These are phyloP conservation scores for Tetheella fluctuosa DNA, from an alignment of 2,888 invertebrate genomes.

Conservation along the genomic window DNA sequence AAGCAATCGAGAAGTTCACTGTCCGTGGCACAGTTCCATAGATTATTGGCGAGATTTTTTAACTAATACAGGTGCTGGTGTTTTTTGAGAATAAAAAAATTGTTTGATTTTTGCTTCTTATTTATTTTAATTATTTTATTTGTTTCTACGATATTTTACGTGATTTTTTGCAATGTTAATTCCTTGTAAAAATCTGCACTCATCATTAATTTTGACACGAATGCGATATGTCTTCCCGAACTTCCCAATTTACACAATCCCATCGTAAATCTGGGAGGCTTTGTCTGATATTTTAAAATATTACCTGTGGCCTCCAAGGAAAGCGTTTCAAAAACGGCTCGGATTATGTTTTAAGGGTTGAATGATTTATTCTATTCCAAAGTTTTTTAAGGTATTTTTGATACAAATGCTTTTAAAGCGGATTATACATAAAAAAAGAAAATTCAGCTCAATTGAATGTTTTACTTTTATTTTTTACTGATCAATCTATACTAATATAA, in stretches of 20 bases:
- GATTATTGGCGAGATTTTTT: no score
- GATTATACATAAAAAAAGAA: neutral
- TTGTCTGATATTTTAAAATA: conserved; percentile 72
- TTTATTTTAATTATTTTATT: no score
- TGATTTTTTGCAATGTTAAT: conserved; percentile 1
- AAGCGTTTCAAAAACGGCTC: conserved; percentile 41
- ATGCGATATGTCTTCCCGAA: conserved; percentile 66
- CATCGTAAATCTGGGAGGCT: conserved; percentile 68
- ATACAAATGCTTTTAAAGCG: neutral
- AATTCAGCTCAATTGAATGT: no score
- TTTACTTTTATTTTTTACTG: no score
- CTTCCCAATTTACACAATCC: conserved; percentile 75
- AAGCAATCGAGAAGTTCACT: no score
- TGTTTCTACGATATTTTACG: neutral
- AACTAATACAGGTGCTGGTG: no score
- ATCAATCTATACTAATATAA: neutral
- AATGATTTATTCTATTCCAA: conserved; percentile 57
- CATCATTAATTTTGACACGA: conserved; percentile 51
- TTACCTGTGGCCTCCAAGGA: conserved; percentile 48
- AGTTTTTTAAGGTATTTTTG: conserved; percentile 17
- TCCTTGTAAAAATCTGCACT: conserved; percentile 29
- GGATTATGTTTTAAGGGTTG: conserved; percentile 59
- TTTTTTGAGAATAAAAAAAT: no score
- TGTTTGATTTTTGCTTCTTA: no score
- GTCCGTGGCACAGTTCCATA: no score